Percentiles rank a stretch among this genome's conserved stretches.
Evolutionary conservation across 2,888 invertebrate genomes (phyloP).

Genomic region (Phortica magna): DNA sequence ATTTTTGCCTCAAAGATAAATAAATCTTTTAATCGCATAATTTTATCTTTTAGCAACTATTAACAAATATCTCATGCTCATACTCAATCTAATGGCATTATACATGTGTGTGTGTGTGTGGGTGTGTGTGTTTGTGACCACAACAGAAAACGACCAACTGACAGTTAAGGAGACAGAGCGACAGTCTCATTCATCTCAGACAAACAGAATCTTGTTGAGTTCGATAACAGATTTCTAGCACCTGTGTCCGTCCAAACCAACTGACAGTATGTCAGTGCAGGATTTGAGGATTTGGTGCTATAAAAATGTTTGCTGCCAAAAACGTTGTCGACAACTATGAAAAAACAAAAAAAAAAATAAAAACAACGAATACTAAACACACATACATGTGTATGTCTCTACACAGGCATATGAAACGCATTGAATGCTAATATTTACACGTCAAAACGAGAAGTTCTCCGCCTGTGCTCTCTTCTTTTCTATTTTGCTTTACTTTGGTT

Average conservation of each 20-base stretch:
- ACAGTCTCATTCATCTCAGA: slow-evolving; percentile 17
- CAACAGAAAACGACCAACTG: neutral
- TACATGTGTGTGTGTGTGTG: too few relatives aligned
- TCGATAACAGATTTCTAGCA: slow-evolving; percentile 13
- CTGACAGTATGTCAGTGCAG: neutral
- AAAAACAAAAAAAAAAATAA: neutral
- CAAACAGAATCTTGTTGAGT: slow-evolving; percentile 11
- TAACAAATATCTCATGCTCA: too few relatives aligned
- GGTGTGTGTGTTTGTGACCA: neutral
- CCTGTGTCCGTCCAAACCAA: slow-evolving; percentile 9
- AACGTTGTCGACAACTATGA: neutral
- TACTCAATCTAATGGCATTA: too few relatives aligned
- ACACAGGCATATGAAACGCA: neutral
- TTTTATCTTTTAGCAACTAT: too few relatives aligned
- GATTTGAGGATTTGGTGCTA: neutral
- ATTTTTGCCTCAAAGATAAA: too few relatives aligned
- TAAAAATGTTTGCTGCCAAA: neutral
- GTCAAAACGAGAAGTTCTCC: slow-evolving; percentile 3
- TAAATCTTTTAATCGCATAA: too few relatives aligned
- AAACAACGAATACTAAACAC: neutral
- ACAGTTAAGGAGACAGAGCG: neutral
- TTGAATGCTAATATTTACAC: slow-evolving; percentile 17
- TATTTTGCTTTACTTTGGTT: neutral
- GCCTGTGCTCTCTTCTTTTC: too few relatives aligned
- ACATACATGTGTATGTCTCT: neutral